Evolutionary conservation across 2,113 vertebrate species (phyloP), one percentile per base, ranked within the genome.

Genomic region (Syrmaticus mikado): DNA sequence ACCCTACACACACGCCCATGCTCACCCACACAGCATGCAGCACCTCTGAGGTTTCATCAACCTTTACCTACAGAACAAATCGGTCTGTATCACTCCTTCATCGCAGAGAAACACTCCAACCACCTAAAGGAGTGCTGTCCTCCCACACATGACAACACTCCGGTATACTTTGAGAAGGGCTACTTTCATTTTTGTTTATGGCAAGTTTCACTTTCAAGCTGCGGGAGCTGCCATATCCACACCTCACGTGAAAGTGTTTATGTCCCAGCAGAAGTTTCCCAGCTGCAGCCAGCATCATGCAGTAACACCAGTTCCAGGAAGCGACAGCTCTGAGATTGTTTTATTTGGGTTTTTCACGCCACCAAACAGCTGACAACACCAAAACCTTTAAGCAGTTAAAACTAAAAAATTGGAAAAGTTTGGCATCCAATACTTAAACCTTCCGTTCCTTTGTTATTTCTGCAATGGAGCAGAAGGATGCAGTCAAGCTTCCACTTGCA

Each of bases 21-120:
- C 66, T 94, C 76, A 93, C 45, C 46, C 52, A 48, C 57, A 81
- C 79, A 0, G 1, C 61, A 93, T 36, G 70, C 70, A 81, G 68
- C 87, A 94, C 80, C 92, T 90, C 92, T 6, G 18, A 86, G 82
- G 88, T 90, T 94, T 94, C 77, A 94, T 78, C 93, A 96, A 94
- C 90, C 92, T 96, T 93, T 90, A 86, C 83, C 43, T 60, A 27
- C 65, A 65, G 57, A 92, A 78, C 61, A 93, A 86, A 84, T 66
- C 60, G 57, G 57, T 81, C 74, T 86, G 73, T 28, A 75, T 57
- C 57, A 65, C 67, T 61, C 73, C 81, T 92, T 86, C 82, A 68
- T 68, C 70, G 83, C 24, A 11, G 1, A 93, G 65, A 88, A 91
- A 90, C 46, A 66, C 34, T 52, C 19, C 55, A 87, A 36, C 20